A percentile compares a stretch with the other conserved stretches of the same genome.
These are phyloP conservation scores for Myodes glareolus DNA, from an alignment of 2,113 vertebrate species.

Conservation along the genomic window DNA sequence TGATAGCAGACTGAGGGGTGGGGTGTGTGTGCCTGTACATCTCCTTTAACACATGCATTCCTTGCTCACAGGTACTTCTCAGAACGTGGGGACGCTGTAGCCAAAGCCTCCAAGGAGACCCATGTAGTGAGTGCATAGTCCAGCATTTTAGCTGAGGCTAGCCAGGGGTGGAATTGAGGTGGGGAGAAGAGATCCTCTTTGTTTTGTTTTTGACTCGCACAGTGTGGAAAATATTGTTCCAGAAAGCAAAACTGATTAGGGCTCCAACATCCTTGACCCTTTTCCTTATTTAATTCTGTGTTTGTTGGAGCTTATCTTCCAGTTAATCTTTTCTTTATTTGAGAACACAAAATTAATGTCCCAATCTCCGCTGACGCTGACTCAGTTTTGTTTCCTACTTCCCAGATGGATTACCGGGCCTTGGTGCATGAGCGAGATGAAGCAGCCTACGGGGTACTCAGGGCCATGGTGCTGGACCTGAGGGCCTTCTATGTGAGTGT, in stretches of 20 bases:
- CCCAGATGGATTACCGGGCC: conserved; percentile 94
- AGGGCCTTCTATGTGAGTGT: conserved; percentile 92
- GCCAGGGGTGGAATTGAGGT: not conserved
- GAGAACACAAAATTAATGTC: conserved; percentile 41
- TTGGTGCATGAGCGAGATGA: conserved; percentile 92
- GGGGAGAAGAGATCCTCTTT: not conserved
- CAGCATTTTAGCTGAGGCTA: conserved; percentile 7
- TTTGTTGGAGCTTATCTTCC: conserved; percentile 40
- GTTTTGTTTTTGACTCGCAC: conserved; percentile 27
- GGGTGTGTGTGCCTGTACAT: not conserved
- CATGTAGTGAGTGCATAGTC: conserved; percentile 90
- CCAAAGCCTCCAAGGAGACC: conserved; percentile 94
- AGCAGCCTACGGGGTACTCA: conserved; percentile 87
- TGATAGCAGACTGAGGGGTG: not conserved
- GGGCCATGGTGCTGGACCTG: conserved; percentile 89
- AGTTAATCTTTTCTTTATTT: conserved; percentile 54
- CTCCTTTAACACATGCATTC: not conserved
- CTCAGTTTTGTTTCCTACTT: conserved; percentile 48
- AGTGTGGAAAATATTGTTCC: conserved; percentile 7
- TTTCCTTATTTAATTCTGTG: conserved; percentile 25
- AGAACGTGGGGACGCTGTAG: conserved; percentile 93
- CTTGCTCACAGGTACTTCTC: conserved; percentile 86
- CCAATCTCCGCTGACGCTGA: not conserved
- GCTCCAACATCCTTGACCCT: not conserved
- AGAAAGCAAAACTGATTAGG: conserved; percentile 40